phyloP scores from a whole-genome alignment of 2,113 vertebrate genomes.

The Heterochromis multidens region DNA sequence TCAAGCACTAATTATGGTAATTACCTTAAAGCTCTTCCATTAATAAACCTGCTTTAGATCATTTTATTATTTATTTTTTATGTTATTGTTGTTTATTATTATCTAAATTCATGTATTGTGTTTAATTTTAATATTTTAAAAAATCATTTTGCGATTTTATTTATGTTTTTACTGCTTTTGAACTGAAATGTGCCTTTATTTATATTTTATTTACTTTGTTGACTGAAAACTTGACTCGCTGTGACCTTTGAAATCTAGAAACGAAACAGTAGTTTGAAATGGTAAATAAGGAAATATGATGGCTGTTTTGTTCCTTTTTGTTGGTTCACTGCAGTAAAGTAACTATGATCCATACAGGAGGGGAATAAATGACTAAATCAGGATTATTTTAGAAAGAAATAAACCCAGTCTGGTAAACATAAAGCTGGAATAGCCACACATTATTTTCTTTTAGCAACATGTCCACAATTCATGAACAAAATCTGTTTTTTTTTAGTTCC shows the following conservation, averaged over 20 bases:
- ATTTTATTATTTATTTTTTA: background rate
- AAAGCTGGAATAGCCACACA: background rate
- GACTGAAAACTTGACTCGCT: background rate
- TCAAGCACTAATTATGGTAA: background rate
- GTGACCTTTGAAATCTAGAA: background rate
- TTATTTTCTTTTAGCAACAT: background rate
- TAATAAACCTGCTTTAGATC: background rate
- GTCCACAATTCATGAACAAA: background rate
- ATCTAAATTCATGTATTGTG: background rate
- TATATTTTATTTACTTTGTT: background rate
- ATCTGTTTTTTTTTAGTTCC: background rate
- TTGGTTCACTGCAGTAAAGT: background rate
- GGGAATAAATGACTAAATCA: background rate
- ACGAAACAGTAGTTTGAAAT: background rate
- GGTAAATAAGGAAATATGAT: background rate
- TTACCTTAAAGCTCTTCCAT: background rate
- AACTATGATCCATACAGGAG: background rate
- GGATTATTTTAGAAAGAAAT: background rate
- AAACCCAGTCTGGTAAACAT: background rate
- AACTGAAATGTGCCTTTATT: background rate
- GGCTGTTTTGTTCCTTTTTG: background rate
- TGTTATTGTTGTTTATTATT: background rate
- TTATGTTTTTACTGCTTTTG: background rate
- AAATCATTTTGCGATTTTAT: background rate
- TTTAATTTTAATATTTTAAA: background rate